Evolutionary conservation across 2,113 vertebrate species (phyloP).

Genomic region (Brevimyrus niger): DNA sequence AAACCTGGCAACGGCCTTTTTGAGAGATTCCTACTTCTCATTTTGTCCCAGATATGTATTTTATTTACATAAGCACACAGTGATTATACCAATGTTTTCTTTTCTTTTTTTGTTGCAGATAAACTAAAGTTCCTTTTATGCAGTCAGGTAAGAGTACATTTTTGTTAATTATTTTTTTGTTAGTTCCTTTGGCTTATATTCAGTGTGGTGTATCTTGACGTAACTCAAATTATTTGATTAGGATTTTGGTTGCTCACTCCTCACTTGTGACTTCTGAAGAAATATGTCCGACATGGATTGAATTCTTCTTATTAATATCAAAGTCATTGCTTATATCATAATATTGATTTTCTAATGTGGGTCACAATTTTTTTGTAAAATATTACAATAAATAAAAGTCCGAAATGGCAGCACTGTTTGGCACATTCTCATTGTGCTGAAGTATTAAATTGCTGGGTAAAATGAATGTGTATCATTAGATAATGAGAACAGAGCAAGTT

Average conservation of each 20-base stretch:
- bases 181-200: neutral
- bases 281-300: neutral
- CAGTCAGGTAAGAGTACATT: neutral
- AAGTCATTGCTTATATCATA: neutral
- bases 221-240: neutral
- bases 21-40: neutral
- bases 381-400: neutral
- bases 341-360: neutral
- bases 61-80: neutral
- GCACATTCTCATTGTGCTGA: neutral
- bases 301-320: neutral
- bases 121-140: neutral
- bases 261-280: neutral
- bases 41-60: neutral
- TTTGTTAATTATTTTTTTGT: neutral
- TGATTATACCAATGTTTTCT: neutral
- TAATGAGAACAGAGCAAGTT: neutral
- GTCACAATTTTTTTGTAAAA: neutral
- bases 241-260: neutral
- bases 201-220: neutral
- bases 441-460: neutral
- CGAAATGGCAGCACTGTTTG: neutral
- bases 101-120: neutral
- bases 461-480: neutral
- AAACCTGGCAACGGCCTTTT: neutral